phyloP scores from a whole-genome alignment of 1,140 invertebrate genomes.

The Caerostris darwini region DNA sequence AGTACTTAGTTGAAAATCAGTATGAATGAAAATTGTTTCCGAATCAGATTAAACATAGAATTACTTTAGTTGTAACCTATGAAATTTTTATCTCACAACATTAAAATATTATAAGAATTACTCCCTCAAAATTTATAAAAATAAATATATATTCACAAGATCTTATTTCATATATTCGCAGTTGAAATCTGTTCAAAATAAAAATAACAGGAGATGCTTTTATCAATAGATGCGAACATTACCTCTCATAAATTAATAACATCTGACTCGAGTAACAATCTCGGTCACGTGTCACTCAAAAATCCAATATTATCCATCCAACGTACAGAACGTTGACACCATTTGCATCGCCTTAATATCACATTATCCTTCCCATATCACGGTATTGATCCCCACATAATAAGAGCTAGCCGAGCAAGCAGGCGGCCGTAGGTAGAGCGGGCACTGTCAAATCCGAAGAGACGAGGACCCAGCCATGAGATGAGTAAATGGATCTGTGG shows the following conservation, averaged over 20 bases:
- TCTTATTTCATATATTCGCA: no score
- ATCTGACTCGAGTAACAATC: neutral
- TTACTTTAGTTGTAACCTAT: no score
- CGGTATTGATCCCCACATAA: neutral
- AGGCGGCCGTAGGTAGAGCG: neutral
- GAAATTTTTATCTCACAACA: no score
- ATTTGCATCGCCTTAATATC: neutral
- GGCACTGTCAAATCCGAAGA: slow-evolving; percentile 44
- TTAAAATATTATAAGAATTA: no score
- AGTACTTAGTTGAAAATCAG: no score
- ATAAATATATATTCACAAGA: no score
- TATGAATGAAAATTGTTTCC: no score
- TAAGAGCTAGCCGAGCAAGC: slow-evolving; percentile 8
- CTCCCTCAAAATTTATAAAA: no score
- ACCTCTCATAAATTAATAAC: neutral
- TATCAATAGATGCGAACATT: neutral
- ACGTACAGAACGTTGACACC: neutral
- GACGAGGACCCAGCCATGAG: neutral
- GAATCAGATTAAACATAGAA: no score
- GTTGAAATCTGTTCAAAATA: no score
- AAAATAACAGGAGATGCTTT: neutral
- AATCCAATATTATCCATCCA: slow-evolving; percentile 3
- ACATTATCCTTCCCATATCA: slow-evolving; percentile 19
- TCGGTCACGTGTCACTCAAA: neutral
- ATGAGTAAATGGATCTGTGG: slow-evolving; percentile 52